Conservation (phyloP, 2,888 invertebrate species). For the Nasonovia ribisnigri region DNA sequence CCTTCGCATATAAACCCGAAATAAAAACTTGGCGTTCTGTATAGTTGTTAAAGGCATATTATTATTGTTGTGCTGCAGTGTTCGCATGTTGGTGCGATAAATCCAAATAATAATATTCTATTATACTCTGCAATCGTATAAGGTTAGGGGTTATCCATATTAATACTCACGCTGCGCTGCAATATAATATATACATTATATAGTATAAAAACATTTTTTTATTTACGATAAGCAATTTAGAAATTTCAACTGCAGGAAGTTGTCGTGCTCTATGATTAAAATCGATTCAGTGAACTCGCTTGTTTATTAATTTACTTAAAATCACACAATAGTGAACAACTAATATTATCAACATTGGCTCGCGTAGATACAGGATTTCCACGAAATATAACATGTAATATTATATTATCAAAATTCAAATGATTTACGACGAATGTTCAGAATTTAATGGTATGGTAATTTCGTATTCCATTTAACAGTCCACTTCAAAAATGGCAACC, state of each 20-base stretch:
- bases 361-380: background rate
- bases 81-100: background rate
- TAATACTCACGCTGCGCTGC: background rate
- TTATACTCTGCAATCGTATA: background rate
- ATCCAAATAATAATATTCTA: background rate
- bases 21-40: background rate
- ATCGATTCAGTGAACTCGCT: background rate
- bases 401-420: background rate
- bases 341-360: background rate
- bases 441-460: slow-evolving; percentile 35
- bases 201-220: background rate
- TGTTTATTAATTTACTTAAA: background rate
- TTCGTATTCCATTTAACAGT: slow-evolving; percentile 41
- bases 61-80: background rate
- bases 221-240: background rate
- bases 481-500: slow-evolving; percentile 40
- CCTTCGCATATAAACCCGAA: background rate
- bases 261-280: background rate
- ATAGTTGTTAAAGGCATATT: background rate
- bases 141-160: background rate
- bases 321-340: background rate
- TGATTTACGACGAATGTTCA: background rate
- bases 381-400: background rate
- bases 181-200: background rate
- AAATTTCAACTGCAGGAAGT: background rate